Evolutionary conservation across 2,888 invertebrate species (phyloP), one percentile per base, ranked within the genome.

Genomic region (Thereva nobilitata): DNA sequence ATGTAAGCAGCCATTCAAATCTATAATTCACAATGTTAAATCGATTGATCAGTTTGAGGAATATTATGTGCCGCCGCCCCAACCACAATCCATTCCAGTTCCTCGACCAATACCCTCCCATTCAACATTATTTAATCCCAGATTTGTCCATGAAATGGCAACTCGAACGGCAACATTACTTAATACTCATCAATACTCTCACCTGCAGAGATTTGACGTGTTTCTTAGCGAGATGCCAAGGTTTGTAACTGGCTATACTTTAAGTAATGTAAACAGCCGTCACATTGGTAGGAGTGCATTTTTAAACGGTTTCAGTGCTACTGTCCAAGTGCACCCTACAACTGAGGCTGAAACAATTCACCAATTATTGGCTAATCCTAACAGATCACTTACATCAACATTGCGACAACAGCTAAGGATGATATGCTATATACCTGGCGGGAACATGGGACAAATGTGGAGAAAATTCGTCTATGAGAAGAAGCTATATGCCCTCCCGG

Each of bases 21-120:
- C 91, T 5, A 97, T 97, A 67, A 92, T 96, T 69, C 94, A 96
- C 81, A 95, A 94, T 85, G 92, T 96, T 4, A 87, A 90, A 72
- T 91, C 93, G 0, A 89, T 90, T 77, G 86, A 89, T 71, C 92
- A 94, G 74, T 96, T 93, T 80, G 95, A 97, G 74, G 90, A 94
- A 76, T 93, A 95, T 77, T 80, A 86, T 74, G 86, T 87, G 41
- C 78, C 78, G 59, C 75, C 73, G 12, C 69, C 72, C 23, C 23
- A 23, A 2, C 23, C 23, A 23, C 23, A 23, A 7, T 54, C 40
- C 5, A 59, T 63, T 61, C 66, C 61, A 44, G 52, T 64, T 44
- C 45, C 67, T 23, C 55, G 64, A 9, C 9, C 61, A 1, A 61
- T 61, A 61, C 61, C 41, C 0, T 41, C 61, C 1, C 40, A 42